Percentiles rank a stretch among this genome's conserved stretches.
Conservation (phyloP, 2,113 vertebrate genomes). For the Periophthalmus modestus region DNA sequence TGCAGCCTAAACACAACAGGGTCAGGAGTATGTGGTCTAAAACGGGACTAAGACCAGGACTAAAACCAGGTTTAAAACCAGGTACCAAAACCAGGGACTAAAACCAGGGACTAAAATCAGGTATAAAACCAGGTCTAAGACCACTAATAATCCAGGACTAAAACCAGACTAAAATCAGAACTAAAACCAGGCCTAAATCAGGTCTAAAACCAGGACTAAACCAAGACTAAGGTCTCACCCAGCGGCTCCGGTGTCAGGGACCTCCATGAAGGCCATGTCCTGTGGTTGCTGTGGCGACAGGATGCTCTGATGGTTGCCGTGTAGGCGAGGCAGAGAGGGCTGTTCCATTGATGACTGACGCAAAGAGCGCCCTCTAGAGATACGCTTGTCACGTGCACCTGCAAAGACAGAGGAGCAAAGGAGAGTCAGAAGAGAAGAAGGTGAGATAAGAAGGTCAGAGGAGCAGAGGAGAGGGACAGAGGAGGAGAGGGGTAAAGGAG, state of each 20-base stretch:
- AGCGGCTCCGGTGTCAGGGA: conserved; percentile 83
- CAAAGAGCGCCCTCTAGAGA: conserved; percentile 66
- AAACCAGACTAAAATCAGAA: background rate
- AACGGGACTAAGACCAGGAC: background rate
- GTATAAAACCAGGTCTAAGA: too few species aligned
- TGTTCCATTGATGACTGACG: conserved; percentile 81
- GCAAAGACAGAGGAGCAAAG: background rate
- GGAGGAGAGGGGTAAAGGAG: background rate
- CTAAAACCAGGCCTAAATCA: background rate
- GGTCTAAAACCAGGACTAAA: background rate
- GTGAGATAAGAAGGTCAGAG: too few species aligned
- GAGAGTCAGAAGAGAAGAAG: too few species aligned
- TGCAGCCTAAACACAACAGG: conserved; percentile 67
- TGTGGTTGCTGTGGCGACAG: conserved; percentile 2
- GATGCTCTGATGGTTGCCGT: conserved; percentile 44
- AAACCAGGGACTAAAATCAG: background rate
- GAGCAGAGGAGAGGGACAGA: too few species aligned
- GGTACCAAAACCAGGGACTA: background rate
- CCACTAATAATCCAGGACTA: too few species aligned
- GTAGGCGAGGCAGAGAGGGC: conserved; percentile 77
- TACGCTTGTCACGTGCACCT: conserved; percentile 4
- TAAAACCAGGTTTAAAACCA: too few species aligned
- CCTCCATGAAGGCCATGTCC: conserved; percentile 82
- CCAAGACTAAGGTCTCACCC: conserved; percentile 76
- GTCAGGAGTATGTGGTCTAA: too few species aligned